Evolutionary conservation across 1,140 invertebrate species (phyloP).

Genomic region (Drosophila navojoa): DNA sequence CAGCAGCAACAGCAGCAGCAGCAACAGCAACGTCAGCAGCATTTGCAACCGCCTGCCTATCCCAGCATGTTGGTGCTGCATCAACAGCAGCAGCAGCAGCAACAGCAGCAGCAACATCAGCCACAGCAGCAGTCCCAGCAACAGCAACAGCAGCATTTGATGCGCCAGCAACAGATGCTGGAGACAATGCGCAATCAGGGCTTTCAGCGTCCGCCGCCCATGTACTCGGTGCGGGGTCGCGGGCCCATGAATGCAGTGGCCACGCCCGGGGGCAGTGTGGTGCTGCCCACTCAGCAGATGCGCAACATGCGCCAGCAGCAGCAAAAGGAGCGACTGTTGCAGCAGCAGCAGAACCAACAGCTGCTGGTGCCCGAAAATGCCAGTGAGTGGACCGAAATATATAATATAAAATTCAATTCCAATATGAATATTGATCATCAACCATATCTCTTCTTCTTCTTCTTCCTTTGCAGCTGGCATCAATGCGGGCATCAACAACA

Average conservation of each 20-base stretch:
- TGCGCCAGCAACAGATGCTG: constrained; percentile 47
- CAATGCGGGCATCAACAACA: constrained; percentile 88
- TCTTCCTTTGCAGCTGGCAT: constrained; percentile 84
- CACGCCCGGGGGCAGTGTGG: constrained; percentile 64
- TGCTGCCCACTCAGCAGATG: constrained; percentile 80
- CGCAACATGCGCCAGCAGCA: constrained; percentile 75
- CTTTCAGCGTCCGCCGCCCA: constrained; percentile 80
- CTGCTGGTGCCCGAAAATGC: constrained; percentile 88
- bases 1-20: constrained; percentile 83
- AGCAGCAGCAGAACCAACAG: constrained; percentile 90
- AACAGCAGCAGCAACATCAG: constrained; percentile 35
- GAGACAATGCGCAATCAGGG: constrained; percentile 67
- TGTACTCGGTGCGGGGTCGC: constrained; percentile 67
- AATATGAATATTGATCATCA: background rate
- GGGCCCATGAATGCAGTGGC: constrained; percentile 78
- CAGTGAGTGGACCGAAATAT: constrained; percentile 62
- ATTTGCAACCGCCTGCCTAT: constrained; percentile 72
- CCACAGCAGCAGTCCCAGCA: constrained; percentile 14
- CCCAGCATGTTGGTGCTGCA: constrained; percentile 64
- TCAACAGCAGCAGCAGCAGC: constrained; percentile 61
- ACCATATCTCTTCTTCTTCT: no score
- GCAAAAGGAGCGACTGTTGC: constrained; percentile 86
- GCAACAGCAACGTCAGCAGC: constrained; percentile 86
- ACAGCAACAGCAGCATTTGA: constrained; percentile 12
- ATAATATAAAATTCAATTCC: no score